Evolutionary conservation across 2,888 invertebrate genomes (phyloP).

Genomic region (Parasteatoda lunata): DNA sequence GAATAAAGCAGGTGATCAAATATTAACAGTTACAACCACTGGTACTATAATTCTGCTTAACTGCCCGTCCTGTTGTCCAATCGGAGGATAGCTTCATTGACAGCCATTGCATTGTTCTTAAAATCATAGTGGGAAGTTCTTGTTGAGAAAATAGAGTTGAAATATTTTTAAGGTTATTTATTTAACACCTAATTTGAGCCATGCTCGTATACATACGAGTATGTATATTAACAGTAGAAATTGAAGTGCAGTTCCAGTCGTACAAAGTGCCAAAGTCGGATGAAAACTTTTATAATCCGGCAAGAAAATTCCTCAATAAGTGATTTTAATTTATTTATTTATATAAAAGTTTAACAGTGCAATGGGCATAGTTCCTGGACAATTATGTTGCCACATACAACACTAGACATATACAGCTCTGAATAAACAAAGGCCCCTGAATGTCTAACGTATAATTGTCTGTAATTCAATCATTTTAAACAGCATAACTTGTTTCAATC

Average conservation of each 20-base stretch:
- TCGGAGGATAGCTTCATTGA: background rate
- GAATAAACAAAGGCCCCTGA: constrained; percentile 12
- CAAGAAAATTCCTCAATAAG: background rate
- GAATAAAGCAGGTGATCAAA: background rate
- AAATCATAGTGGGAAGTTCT: no score
- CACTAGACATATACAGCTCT: background rate
- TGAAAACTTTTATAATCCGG: background rate
- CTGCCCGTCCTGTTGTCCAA: background rate
- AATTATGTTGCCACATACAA: constrained; percentile 7
- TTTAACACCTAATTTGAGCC: background rate
- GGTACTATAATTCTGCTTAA: background rate
- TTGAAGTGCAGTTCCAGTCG: background rate
- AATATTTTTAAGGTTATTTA: no score
- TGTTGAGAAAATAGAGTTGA: no score
- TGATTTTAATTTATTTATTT: background rate
- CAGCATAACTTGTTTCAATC: background rate
- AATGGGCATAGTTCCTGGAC: constrained; percentile 8
- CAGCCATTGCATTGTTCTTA: no score
- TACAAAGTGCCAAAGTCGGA: background rate
- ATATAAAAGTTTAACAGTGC: constrained; percentile 2
- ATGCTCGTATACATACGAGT: background rate
- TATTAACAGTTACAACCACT: background rate
- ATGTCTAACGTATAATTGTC: background rate
- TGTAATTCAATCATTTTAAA: background rate
- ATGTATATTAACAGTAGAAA: background rate